Evolutionary conservation across 2,797 vertebrate species (phyloP).

Genomic region (Rhodeus uyekii): DNA sequence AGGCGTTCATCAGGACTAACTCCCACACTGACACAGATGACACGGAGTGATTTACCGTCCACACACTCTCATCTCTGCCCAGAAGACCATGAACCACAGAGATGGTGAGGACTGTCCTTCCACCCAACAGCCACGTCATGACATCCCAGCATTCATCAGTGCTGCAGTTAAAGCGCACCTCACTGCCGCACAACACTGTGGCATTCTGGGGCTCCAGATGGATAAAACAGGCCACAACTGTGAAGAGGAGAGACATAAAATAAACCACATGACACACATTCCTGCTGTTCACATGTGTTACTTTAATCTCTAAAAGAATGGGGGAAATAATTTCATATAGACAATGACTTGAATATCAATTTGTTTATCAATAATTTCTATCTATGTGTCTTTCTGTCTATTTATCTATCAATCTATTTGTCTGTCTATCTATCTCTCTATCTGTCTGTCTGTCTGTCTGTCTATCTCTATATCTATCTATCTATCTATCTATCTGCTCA

Average conservation of each 20-base stretch:
- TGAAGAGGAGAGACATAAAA: neutral
- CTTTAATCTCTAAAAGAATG: too few relatives aligned
- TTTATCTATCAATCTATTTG: too few relatives aligned
- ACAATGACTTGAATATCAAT: too few relatives aligned
- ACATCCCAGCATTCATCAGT: constrained; percentile 66
- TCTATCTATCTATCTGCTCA: too few relatives aligned
- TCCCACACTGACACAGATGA: constrained; percentile 63
- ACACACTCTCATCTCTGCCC: constrained; percentile 60
- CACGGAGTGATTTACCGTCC: constrained; percentile 60
- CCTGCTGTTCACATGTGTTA: neutral
- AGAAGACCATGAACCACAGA: constrained; percentile 49
- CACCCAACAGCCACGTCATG: constrained; percentile 72
- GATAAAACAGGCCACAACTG: constrained; percentile 21
- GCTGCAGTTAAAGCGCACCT: constrained; percentile 76
- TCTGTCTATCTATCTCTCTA: too few relatives aligned
- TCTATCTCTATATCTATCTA: too few relatives aligned
- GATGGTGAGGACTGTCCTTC: constrained; percentile 61
- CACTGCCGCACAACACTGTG: constrained; percentile 66
- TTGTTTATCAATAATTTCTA: too few relatives aligned
- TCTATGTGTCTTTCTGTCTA: too few relatives aligned
- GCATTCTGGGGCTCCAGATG: constrained; percentile 66
- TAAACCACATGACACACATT: neutral
- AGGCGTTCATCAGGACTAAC: constrained; percentile 67
- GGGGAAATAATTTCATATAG: too few relatives aligned
- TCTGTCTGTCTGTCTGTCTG: too few relatives aligned